Percentiles rank a stretch among this genome's conserved stretches.
phyloP scores from a whole-genome alignment of 2,888 invertebrate genomes.

The Lasius platythorax region DNA sequence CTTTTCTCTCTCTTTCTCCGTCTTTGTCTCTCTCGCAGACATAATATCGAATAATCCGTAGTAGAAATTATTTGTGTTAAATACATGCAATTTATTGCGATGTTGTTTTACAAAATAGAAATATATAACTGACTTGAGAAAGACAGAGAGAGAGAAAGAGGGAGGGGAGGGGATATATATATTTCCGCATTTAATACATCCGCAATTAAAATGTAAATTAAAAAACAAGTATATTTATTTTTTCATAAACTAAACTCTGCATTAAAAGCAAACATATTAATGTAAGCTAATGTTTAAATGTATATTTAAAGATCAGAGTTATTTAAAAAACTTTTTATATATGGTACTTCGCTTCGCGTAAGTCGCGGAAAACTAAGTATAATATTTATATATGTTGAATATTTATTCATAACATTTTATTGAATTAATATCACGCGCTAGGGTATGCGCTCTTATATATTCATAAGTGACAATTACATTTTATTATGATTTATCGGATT shows the following conservation, averaged over 20 bases:
- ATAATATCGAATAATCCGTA: background rate
- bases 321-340: background rate
- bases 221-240: background rate
- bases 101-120: background rate
- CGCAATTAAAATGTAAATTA: background rate
- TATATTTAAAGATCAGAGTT: background rate
- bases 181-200: background rate
- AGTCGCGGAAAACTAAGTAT: background rate
- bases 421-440: slow-evolving; percentile 41
- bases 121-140: background rate
- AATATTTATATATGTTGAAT: slow-evolving; percentile 3
- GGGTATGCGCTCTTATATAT: slow-evolving; percentile 28
- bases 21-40: background rate
- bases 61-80: background rate
- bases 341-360: no score
- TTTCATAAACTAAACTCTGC: background rate
- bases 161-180: background rate
- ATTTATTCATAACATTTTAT: slow-evolving; percentile 22
- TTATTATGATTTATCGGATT: slow-evolving; percentile 53
- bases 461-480: slow-evolving; percentile 46
- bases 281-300: background rate
- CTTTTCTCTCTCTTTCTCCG: background rate
- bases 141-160: no score
- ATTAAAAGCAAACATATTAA: background rate
- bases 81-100: slow-evolving; percentile 1